phyloP scores from a whole-genome alignment of 2,113 vertebrate genomes.

The Ctenomys sociabilis region DNA sequence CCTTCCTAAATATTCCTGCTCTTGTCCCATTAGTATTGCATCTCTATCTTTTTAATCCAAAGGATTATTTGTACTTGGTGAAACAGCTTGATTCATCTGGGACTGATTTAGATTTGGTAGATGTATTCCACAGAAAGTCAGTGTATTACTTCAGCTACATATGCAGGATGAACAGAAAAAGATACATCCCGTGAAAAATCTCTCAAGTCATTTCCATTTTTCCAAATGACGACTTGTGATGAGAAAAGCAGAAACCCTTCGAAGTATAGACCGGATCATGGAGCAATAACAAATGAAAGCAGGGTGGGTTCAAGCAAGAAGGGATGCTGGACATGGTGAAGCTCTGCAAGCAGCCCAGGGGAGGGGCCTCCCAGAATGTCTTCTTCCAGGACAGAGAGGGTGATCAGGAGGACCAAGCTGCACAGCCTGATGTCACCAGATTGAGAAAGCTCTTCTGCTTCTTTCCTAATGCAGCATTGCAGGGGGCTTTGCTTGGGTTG shows the following conservation, averaged over 20 bases:
- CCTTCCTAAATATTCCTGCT: neutral
- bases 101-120: neutral
- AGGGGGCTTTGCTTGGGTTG: neutral
- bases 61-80: neutral
- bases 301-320: slow-evolving; percentile 8
- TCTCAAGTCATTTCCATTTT: slow-evolving; percentile 49
- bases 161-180: neutral
- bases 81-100: neutral
- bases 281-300: slow-evolving; percentile 70
- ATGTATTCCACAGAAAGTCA: neutral
- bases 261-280: slow-evolving; percentile 64
- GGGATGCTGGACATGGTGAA: neutral
- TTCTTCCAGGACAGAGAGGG: neutral
- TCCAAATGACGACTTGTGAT: slow-evolving; percentile 59
- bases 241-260: slow-evolving; percentile 60
- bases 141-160: neutral
- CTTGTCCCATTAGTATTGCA: neutral
- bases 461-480: neutral
- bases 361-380: neutral
- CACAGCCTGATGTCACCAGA: neutral
- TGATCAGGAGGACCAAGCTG: neutral
- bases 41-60: neutral
- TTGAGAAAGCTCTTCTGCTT: neutral
- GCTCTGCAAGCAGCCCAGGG: neutral
- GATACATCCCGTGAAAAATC: slow-evolving; percentile 55